Base-by-base conservation (phyloP, 2,797 vertebrate species). In the Siniperca obscura region DNA sequence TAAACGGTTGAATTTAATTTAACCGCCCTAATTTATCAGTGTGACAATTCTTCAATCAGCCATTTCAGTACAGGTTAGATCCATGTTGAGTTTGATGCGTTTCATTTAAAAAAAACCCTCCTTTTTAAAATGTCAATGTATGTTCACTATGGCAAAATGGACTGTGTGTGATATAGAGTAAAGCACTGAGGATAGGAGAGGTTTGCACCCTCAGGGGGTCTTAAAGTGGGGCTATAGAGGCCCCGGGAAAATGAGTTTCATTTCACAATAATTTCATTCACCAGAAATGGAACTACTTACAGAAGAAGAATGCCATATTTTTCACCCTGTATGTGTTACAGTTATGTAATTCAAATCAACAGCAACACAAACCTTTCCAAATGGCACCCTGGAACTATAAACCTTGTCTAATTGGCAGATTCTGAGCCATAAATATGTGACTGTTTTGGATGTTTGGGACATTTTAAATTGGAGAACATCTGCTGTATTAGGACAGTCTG, bases 181-280 rank as follows among this genome's bases (percentile, higher is more conserved):
- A 46, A 60, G 57, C 14, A 21, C 36, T 68, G 62, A 57, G 36
- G 66, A 50, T 36, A 48, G 72, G 61, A 50, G 76, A 56, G 81
- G 59, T 62, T 71, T 69, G 48, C 55, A 55, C 76, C 86, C 83
- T 60, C n/a, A 8, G 77, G 80, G 74, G 42, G 17, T 71, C 22
- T 53, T 69, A 66, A 61, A 79, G 27, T 60, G 68, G 79, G 69
- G 56, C 68, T 74, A 73, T 2, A 30, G 75, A 82, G 78, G 78
- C 76, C 83, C 25, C 53, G 6, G 74, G 67, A 82, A 83, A 86
- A 84, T 81, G 70, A 66, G 8, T 77, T 84, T 88, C 50, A 88
- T 87, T 89, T 90, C 76, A 70, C 56, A 44, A 71, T 84, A 74
- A 86, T 84, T 81, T 74, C 38, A 86, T 81, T 85, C 19, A 78